Base-by-base conservation (phyloP, 2,797 vertebrate species). In the Perodicticus potto region DNA sequence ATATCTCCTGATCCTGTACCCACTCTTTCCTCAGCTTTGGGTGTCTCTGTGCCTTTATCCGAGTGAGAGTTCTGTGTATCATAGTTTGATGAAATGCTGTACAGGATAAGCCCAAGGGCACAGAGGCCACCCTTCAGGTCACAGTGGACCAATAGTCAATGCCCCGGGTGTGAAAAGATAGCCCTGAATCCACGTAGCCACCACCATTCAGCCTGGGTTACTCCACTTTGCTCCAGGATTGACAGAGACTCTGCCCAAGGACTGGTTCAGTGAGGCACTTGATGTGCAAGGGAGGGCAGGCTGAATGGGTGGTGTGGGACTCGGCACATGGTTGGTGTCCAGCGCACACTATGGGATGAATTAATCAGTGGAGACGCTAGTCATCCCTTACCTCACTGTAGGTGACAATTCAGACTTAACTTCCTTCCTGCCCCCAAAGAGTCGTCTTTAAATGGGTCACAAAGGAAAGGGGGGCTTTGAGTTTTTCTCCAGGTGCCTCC, bases 301-400 rank as follows among this genome's bases (percentile, higher is more conserved):
- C 29, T 89, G 0, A 27, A 37, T 25, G 63, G 19, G 17, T 16
- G 61, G 22, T 1, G 0, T 5, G 37, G 53, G n/a, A 6, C 29
- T 4, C 13, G 5, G 49, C 43, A 11, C 0, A 0, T 43, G n/a
- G 23, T 53, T 19, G 53, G 40, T n/a, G 20, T n/a, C 37, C 34
- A 7, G 53, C n/a, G 49, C 37, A 10, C 83, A 67, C 69, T 43
- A 13, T 17, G 11, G 34, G 14, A 16, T n/a, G 74, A 76, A 19
- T n/a, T 11, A 11, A 12, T 77, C 45, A 13, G 17, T n/a, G 45
- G n/a, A 40, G 37, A 45, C 14, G 20, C 43, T 43, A 49, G 59
- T 81, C 5, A 12, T 19, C 40, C 43, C 69, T 34, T 4, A 86
- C 27, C 49, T 86, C 53, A 10, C 3, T 23, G 20, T 63, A 29